Percentiles rank a stretch among this genome's conserved stretches.
Conservation (phyloP, 1,140 invertebrate species). For the Pemphigus obesinymphae region DNA sequence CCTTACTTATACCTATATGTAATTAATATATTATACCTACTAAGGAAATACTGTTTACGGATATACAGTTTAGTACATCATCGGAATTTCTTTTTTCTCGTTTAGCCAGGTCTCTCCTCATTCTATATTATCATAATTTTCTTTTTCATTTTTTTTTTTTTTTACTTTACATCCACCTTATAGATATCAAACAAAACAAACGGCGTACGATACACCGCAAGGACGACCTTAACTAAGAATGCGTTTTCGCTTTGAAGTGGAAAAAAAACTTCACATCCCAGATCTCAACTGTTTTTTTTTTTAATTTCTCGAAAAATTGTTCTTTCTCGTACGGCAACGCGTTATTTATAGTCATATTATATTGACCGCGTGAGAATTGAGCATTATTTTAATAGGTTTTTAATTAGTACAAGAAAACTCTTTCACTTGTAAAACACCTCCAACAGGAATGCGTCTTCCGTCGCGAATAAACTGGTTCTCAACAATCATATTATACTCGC, state of each 20-base stretch:
- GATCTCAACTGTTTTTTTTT: neutral
- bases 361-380: conserved; percentile 33
- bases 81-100: conserved; percentile 8
- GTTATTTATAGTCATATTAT: conserved; percentile 7
- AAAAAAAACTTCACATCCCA: neutral
- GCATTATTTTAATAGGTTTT: conserved; percentile 38
- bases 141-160: neutral
- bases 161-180: neutral
- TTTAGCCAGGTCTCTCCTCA: too few species aligned
- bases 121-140: neutral
- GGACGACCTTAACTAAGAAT: conserved; percentile 30
- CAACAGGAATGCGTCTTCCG: conserved; percentile 23
- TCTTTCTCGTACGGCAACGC: neutral
- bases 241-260: conserved; percentile 1
- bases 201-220: neutral
- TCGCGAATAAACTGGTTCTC: conserved; percentile 34
- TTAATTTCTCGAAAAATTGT: conserved; percentile 31
- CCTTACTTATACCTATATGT: too few species aligned
- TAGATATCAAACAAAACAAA: too few species aligned
- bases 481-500: neutral
- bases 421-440: conserved; percentile 38
- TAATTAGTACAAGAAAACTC: conserved; percentile 40
- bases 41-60: too few species aligned
- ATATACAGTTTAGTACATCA: neutral
- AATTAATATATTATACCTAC: too few species aligned